phyloP scores from a whole-genome alignment of 2,797 vertebrate genomes.

The Crypturellus tataupa region DNA sequence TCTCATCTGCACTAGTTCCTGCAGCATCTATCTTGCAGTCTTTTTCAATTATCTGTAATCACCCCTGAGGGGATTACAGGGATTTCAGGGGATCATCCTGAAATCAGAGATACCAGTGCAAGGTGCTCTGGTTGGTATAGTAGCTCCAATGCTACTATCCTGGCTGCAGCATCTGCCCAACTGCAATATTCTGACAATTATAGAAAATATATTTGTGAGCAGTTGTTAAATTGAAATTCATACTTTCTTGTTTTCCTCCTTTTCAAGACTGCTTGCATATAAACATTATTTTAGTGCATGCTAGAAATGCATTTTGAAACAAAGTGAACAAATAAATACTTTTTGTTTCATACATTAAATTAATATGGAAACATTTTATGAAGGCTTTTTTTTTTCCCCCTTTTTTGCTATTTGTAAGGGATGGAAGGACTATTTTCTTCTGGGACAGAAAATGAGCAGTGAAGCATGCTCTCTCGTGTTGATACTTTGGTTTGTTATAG shows the following conservation, averaged over 20 bases:
- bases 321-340: background rate
- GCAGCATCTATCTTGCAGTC: fast-evolving
- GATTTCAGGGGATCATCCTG: background rate
- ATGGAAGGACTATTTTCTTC: background rate
- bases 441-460: background rate
- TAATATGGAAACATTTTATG: background rate
- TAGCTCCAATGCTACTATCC: background rate
- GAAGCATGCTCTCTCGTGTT: background rate
- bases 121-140: background rate
- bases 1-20: background rate
- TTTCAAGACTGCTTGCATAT: background rate
- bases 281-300: background rate
- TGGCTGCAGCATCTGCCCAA: background rate
- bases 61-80: too few species aligned
- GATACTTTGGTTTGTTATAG: background rate
- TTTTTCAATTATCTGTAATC: background rate
- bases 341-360: background rate
- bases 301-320: background rate
- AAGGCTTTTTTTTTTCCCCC: background rate
- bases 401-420: background rate
- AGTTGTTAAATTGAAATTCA: background rate
- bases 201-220: background rate
- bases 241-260: background rate
- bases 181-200: background rate
- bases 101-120: background rate